Percentiles rank a stretch among this genome's conserved stretches.
phyloP scores from a whole-genome alignment of 2,888 invertebrate genomes.

The Amblyjoppa fuscipennis region DNA sequence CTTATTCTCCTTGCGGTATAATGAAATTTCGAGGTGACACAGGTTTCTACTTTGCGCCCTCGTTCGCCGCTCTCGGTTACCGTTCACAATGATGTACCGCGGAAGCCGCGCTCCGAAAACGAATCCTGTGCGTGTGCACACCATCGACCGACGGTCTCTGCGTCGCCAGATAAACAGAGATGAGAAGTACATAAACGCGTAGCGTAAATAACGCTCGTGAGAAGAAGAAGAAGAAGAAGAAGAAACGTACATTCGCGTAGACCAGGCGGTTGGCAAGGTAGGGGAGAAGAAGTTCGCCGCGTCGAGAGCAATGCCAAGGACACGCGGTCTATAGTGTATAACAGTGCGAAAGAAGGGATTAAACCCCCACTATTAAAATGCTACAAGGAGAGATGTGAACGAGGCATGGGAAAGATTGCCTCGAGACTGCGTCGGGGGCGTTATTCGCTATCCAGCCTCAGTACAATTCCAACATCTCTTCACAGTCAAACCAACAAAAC shows the following conservation, averaged over 20 bases:
- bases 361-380: constrained; percentile 79
- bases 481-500: constrained; percentile 45
- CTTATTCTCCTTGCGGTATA: constrained; percentile 40
- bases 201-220: constrained; percentile 64
- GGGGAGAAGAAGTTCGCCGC: constrained; percentile 31
- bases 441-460: constrained; percentile 80
- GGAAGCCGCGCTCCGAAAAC: constrained; percentile 6
- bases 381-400: constrained; percentile 64
- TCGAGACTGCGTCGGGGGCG: constrained; percentile 78
- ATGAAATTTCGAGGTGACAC: constrained; percentile 68
- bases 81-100: constrained; percentile 5
- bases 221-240: not conserved
- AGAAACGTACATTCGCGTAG: constrained; percentile 54
- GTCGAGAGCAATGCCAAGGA: constrained; percentile 32
- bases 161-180: not conserved
- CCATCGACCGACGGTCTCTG: not conserved
- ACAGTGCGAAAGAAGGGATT: constrained; percentile 79
- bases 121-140: not conserved
- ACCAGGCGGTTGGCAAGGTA: constrained; percentile 24
- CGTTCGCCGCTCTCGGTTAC: constrained; percentile 62
- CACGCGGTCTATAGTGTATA: constrained; percentile 36
- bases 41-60: constrained; percentile 74
- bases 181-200: constrained; percentile 24
- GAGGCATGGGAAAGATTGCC: constrained; percentile 75
- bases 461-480: constrained; percentile 81